Evolutionary conservation across 2,797 vertebrate genomes (phyloP).

Genomic region (Neomorphus geoffroyi): DNA sequence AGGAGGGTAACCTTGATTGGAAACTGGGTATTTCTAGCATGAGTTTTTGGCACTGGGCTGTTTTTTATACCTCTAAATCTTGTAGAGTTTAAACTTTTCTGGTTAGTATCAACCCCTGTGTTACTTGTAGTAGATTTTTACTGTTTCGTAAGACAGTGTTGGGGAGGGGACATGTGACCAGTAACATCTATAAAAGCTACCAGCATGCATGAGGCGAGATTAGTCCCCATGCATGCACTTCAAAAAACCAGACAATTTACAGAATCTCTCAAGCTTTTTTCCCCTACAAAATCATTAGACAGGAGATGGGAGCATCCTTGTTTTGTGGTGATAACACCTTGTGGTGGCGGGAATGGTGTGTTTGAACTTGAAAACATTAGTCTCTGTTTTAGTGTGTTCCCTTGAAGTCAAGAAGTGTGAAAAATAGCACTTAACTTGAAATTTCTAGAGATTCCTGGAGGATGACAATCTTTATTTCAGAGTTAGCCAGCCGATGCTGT

Average conservation of each 20-base stretch:
- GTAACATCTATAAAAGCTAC: neutral
- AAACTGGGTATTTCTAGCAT: neutral
- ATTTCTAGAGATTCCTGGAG: neutral
- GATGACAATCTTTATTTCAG: neutral
- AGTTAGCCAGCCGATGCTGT: neutral
- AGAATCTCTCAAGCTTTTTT: neutral
- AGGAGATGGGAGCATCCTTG: neutral
- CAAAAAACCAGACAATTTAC: neutral
- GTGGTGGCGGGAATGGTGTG: neutral
- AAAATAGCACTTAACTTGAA: slow-evolving; percentile 19
- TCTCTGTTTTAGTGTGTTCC: neutral
- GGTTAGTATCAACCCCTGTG: neutral
- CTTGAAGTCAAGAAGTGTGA: slow-evolving; percentile 48
- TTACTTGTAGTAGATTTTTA: neutral
- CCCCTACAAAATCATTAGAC: neutral
- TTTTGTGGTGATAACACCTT: slow-evolving; percentile 16
- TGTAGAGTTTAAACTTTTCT: neutral
- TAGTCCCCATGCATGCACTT: neutral
- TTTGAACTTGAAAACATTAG: slow-evolving; percentile 59
- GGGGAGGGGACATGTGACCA: neutral
- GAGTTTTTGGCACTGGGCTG: rapidly evolving
- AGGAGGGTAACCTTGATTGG: neutral
- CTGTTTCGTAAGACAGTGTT: rapidly evolving
- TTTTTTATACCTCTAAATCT: neutral
- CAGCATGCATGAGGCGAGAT: rapidly evolving